Conservation (phyloP, 2,888 invertebrate genomes). For the Tenthredo amoena region DNA sequence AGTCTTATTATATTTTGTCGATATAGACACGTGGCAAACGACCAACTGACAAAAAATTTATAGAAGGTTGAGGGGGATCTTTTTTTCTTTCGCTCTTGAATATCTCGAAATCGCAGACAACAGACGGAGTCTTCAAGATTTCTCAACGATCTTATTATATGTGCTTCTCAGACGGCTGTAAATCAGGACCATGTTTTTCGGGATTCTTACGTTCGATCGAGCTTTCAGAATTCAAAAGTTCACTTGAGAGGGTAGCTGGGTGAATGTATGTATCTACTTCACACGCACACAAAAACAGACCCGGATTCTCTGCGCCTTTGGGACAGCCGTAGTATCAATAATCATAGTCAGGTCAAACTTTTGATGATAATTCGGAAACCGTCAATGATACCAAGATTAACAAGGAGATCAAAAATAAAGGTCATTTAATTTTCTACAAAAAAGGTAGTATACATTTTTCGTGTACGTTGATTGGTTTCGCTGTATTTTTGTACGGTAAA, state of each 20-base stretch:
- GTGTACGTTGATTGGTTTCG: neutral
- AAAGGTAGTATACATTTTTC: neutral
- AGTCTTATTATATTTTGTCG: neutral
- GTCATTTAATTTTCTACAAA: neutral
- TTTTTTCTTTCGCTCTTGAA: neutral
- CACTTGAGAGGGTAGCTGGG: neutral
- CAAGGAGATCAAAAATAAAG: neutral
- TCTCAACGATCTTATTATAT: neutral
- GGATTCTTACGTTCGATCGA: neutral
- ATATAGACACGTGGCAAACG: conserved; percentile 9
- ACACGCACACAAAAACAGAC: neutral
- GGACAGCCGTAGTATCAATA: neutral
- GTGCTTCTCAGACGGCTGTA: neutral
- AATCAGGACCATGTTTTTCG: neutral
- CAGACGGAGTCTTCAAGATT: neutral
- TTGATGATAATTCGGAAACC: neutral
- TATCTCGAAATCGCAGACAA: neutral
- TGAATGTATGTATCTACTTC: neutral
- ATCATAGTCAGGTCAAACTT: neutral
- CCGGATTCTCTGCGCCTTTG: neutral
- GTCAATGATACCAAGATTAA: neutral
- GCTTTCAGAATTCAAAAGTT: neutral
- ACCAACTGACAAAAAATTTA: neutral
- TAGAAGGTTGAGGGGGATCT: neutral
- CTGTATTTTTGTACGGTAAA: neutral